Conservation (phyloP, 2,888 invertebrate species). For the Scrobipalpa atriplicella region DNA sequence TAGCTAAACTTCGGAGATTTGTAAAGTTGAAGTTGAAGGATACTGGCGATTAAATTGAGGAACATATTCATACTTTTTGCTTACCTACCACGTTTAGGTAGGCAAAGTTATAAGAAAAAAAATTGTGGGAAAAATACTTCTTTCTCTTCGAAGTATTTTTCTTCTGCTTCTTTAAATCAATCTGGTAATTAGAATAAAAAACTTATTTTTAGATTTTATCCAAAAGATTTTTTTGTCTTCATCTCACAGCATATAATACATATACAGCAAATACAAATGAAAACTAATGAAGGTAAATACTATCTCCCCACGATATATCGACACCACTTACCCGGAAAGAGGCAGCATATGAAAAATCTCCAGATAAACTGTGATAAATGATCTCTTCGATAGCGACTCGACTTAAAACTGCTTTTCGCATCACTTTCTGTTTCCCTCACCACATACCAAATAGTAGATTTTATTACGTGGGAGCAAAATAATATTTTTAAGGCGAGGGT, state of each 20-base stretch:
- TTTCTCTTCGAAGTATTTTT: too few relatives aligned
- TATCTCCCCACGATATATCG: conserved; percentile 45
- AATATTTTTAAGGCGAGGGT: conserved; percentile 6
- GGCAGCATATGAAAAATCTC: conserved; percentile 49
- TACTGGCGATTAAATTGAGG: not conserved
- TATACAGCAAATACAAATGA: not conserved
- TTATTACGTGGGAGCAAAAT: conserved; percentile 30
- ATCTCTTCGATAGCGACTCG: conserved; percentile 61
- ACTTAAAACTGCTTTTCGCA: conserved; percentile 59
- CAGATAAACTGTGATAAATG: conserved; percentile 75
- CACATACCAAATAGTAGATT: too few relatives aligned
- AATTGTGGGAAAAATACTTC: too few relatives aligned
- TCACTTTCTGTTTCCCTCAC: conserved; percentile 41
- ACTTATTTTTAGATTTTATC: too few relatives aligned
- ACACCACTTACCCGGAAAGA: conserved; percentile 35
- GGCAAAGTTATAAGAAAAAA: not conserved
- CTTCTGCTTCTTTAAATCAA: too few relatives aligned
- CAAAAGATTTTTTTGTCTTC: too few relatives aligned
- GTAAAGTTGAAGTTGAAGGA: conserved; percentile 2
- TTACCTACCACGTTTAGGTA: not conserved
- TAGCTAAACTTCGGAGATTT: not conserved
- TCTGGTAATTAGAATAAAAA: too few relatives aligned
- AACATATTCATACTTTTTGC: not conserved
- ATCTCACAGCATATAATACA: not conserved
- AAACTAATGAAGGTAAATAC: conserved; percentile 18